Evolutionary conservation across 1,140 invertebrate species (phyloP), one percentile per base, ranked within the genome.

Genomic region (Anadara kagoshimensis): DNA sequence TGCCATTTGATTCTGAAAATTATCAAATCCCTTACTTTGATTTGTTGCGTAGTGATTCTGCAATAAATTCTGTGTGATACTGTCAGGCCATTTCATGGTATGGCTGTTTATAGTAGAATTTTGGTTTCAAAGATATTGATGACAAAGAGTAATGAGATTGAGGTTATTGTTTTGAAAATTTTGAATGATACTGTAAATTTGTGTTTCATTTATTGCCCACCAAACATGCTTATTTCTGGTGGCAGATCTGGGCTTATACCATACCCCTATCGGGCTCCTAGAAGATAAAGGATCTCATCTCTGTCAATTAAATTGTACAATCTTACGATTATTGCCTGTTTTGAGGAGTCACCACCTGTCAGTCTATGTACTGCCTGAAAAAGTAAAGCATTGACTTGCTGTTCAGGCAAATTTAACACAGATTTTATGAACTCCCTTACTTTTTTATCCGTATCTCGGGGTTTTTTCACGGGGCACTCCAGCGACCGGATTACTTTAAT

Each of bases 261-360:
- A 47, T n/a, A n/a, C n/a, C n/a, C n/a, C n/a, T n/a, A n/a, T n/a
- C n/a, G n/a, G n/a, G n/a, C n/a, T n/a, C n/a, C n/a, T n/a, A n/a
- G n/a, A n/a, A 54, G 2, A 57, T 72, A 61, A 62, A 62, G 4
- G 69, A 72, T 43, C n/a, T 65, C n/a, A 72, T 58, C 20, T 29
- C 56, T 36, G 2, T 36, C 29, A 36, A n/a, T n/a, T n/a, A n/a
- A n/a, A n/a, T n/a, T n/a, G n/a, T n/a, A n/a, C n/a, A n/a, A n/a
- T n/a, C n/a, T n/a, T n/a, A n/a, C n/a, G n/a, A n/a, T n/a, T n/a
- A n/a, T n/a, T n/a, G n/a, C n/a, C n/a, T n/a, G n/a, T n/a, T n/a
- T n/a, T n/a, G n/a, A n/a, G n/a, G n/a, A n/a, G n/a, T n/a, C n/a
- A n/a, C n/a, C n/a, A n/a, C n/a, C n/a, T n/a, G n/a, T n/a, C n/a